Conservation (phyloP, 2,797 vertebrate species). For the Sparidentex hasta region DNA sequence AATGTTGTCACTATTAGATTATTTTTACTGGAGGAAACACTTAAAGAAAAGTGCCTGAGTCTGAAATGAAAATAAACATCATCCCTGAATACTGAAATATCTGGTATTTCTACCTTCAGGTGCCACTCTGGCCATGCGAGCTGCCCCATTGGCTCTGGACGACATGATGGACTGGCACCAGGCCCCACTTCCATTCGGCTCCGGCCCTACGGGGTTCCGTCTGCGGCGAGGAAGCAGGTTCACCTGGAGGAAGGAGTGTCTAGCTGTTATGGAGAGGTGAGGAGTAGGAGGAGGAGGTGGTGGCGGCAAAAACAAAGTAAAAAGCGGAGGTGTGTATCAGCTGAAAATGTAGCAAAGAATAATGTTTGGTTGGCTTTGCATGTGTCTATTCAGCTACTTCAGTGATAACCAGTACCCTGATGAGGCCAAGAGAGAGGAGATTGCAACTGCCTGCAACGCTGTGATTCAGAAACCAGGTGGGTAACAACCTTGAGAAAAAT, state of each 20-base stretch:
- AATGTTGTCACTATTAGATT: too few relatives aligned
- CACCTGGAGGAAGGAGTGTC: conserved; percentile 99
- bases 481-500: neutral
- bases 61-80: neutral
- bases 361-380: neutral
- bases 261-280: conserved; percentile 99
- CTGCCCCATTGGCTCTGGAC: conserved; percentile 92
- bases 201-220: conserved; percentile 92
- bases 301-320: neutral
- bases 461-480: conserved; percentile 96
- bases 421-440: conserved; percentile 98
- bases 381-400: conserved; percentile 90
- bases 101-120: conserved; percentile 78
- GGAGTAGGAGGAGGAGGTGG: neutral
- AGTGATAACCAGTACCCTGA: conserved; percentile 98
- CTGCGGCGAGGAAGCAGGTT: conserved; percentile 96
- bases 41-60: neutral
- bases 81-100: neutral
- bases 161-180: conserved; percentile 97
- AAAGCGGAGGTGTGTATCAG: neutral
- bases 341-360: neutral
- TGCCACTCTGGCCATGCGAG: conserved; percentile 97
- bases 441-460: conserved; percentile 96
- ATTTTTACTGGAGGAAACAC: neutral
- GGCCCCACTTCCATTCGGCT: conserved; percentile 91